These are phyloP conservation scores for Ctenoplectra terminalis DNA, from an alignment of 1,140 invertebrate genomes.

Conservation along the genomic window DNA sequence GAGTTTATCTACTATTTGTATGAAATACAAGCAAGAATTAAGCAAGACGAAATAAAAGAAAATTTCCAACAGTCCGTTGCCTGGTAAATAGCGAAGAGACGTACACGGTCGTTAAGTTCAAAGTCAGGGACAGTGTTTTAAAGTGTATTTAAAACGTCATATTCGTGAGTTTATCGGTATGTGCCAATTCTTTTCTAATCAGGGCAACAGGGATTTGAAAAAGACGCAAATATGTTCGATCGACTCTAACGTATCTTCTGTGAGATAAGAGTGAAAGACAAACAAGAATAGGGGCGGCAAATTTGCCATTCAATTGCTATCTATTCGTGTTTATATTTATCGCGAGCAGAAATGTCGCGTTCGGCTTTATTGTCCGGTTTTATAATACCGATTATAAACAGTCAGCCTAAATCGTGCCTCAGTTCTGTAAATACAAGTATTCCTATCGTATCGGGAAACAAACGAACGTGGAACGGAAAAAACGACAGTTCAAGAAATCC, in stretches of 20 bases:
- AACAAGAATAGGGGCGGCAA: conserved; percentile 36
- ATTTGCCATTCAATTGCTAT: conserved; percentile 32
- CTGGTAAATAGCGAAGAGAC: background rate
- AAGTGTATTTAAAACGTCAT: background rate
- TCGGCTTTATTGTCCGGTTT: background rate
- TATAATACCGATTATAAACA: background rate
- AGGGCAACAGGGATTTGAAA: background rate
- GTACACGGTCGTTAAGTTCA: background rate
- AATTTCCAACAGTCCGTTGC: background rate
- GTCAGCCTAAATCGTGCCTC: background rate
- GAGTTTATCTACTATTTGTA: background rate
- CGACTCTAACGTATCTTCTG: conserved; percentile 12
- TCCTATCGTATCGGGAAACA: background rate
- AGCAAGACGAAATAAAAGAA: background rate
- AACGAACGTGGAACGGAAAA: background rate
- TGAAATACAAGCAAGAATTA: background rate
- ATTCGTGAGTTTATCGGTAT: background rate
- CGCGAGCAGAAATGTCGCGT: background rate
- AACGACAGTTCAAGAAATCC: background rate
- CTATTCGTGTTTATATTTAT: conserved; percentile 25
- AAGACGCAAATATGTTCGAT: conserved; percentile 23
- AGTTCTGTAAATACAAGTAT: background rate
- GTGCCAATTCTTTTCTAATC: background rate
- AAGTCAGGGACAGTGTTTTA: background rate
- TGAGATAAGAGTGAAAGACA: conserved; percentile 24